Percentiles rank a stretch among this genome's conserved stretches.
These are phyloP conservation scores for Teinopalpus imperialis DNA, from an alignment of 2,888 invertebrate species.

Conservation along the genomic window DNA sequence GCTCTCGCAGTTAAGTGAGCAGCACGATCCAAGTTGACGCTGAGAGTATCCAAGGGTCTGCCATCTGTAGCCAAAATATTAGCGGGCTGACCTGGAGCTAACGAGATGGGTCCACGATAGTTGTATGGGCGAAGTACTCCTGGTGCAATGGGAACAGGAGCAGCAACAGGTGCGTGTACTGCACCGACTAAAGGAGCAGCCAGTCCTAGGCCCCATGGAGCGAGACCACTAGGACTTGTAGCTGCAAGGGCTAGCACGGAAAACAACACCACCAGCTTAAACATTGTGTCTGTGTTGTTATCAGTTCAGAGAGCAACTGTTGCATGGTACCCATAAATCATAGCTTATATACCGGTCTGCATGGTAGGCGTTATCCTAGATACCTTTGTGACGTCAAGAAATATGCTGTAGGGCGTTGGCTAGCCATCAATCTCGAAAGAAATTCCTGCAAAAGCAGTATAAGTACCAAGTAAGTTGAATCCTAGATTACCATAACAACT, in stretches of 20 bases:
- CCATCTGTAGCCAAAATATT: constrained; percentile 69
- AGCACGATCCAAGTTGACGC: constrained; percentile 71
- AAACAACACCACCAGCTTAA: constrained; percentile 84
- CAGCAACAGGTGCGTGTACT: constrained; percentile 38
- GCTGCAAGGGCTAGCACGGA: constrained; percentile 81
- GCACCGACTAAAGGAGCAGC: constrained; percentile 49
- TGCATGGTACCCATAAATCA: constrained; percentile 45
- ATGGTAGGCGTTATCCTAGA: constrained; percentile 65
- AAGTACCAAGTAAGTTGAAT: no score
- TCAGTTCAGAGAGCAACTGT: constrained; percentile 62
- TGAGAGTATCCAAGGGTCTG: constrained; percentile 72
- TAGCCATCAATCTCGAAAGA: no score
- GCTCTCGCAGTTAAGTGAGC: constrained; percentile 65
- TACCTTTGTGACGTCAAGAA: no score
- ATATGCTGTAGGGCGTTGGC: no score
- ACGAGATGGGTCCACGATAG: constrained; percentile 70
- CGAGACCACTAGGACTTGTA: constrained; percentile 63
- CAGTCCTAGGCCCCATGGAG: constrained; percentile 34
- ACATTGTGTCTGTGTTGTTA: constrained; percentile 80
- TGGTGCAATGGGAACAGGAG: constrained; percentile 36
- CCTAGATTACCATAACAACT: no score
- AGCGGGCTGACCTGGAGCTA: constrained; percentile 71
- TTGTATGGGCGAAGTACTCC: constrained; percentile 58
- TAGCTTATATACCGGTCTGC: constrained; percentile 64
- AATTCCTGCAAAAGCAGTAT: no score